Evolutionary conservation across 2,888 invertebrate genomes (phyloP).

Genomic region (Hipparchia semele): DNA sequence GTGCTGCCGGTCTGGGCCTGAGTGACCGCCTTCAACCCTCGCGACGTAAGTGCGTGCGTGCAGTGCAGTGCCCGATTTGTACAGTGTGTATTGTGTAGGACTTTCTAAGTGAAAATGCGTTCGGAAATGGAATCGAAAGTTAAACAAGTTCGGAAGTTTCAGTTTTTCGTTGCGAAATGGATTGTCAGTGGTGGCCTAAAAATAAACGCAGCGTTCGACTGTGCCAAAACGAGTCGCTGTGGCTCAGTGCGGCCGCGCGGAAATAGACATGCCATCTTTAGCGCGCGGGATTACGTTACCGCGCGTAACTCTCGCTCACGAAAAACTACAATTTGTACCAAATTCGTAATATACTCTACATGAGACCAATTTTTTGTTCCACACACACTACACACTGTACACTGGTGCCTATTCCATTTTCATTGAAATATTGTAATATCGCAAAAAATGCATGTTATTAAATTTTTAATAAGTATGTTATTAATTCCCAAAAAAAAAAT

Average conservation of each 20-base stretch:
- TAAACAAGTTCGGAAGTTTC: constrained; percentile 14
- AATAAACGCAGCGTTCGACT: constrained; percentile 60
- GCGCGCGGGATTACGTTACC: constrained; percentile 75
- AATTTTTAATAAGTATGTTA: no score
- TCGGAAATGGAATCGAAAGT: constrained; percentile 37
- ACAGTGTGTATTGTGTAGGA: constrained; percentile 50
- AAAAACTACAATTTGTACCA: background rate
- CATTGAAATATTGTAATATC: background rate
- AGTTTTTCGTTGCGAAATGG: constrained; percentile 33
- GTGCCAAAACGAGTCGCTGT: constrained; percentile 58
- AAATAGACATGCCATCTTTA: constrained; percentile 72
- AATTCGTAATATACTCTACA: background rate
- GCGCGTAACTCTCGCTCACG: constrained; percentile 38
- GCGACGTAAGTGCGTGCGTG: constrained; percentile 82
- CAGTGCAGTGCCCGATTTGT: constrained; percentile 62
- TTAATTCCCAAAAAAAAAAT: no score
- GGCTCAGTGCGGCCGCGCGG: constrained; percentile 54
- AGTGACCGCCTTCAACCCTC: constrained; percentile 80
- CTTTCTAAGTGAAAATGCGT: constrained; percentile 45
- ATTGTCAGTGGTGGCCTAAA: constrained; percentile 53
- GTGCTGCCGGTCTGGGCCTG: constrained; percentile 76
- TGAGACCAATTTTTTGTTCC: constrained; percentile 26
- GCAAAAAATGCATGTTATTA: background rate
- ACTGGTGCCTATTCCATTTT: constrained; percentile 24
- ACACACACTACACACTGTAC: constrained; percentile 51